Conservation (phyloP, 2,888 invertebrate genomes). For the Ectropis crepuscularia region DNA sequence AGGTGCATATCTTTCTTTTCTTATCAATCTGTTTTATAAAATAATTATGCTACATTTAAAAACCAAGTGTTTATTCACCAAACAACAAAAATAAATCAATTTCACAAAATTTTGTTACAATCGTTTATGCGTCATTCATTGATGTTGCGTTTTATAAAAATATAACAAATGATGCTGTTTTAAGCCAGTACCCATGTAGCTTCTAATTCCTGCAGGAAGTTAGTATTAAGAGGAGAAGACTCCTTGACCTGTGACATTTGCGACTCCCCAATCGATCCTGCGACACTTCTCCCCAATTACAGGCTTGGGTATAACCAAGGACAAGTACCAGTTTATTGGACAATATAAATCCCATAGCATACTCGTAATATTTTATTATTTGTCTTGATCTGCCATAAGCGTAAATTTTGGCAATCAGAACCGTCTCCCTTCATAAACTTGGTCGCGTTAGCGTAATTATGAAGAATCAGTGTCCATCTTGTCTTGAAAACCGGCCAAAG, state of each 20-base stretch:
- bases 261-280: constrained; percentile 12
- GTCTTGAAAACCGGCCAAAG: constrained; percentile 35
- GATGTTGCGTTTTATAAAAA: not conserved
- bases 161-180: not conserved
- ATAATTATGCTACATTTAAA: not conserved
- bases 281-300: constrained; percentile 17
- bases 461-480: constrained; percentile 34
- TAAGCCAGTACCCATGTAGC: not conserved
- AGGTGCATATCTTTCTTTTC: not conserved
- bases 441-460: constrained; percentile 37
- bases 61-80: too few relatives aligned
- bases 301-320: constrained; percentile 18
- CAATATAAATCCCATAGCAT: constrained; percentile 15
- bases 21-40: not conserved
- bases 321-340: constrained; percentile 25
- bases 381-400: constrained; percentile 19
- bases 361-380: constrained; percentile 17
- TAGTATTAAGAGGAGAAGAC: constrained; percentile 4
- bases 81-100: too few relatives aligned
- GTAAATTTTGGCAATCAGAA: constrained; percentile 35
- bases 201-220: constrained; percentile 11
- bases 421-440: constrained; percentile 38
- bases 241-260: constrained; percentile 22
- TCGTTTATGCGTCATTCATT: not conserved
- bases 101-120: too few relatives aligned